Evolutionary conservation across 1,140 invertebrate species (phyloP).

Genomic region (Drosophila pandora): DNA sequence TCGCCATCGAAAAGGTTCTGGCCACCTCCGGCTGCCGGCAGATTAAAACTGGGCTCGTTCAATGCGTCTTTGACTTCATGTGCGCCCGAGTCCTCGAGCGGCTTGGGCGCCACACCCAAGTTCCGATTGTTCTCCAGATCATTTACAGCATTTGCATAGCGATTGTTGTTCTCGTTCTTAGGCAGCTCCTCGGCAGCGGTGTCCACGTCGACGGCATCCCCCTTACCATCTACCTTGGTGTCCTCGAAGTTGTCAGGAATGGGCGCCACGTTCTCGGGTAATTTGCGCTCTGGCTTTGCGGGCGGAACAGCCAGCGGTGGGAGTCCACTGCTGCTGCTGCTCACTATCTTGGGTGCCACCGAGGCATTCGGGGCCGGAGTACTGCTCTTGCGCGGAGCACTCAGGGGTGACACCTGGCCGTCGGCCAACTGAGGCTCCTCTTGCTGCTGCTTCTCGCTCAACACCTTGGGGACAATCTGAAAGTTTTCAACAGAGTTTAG

Average conservation of each 20-base stretch:
- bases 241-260: conserved; percentile 80
- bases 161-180: conserved; percentile 78
- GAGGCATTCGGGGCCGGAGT: conserved; percentile 54
- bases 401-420: conserved; percentile 59
- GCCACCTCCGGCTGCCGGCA: conserved; percentile 65
- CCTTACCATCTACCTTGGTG: conserved; percentile 39
- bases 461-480: conserved; percentile 79
- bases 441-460: conserved; percentile 51
- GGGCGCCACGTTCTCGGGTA: conserved; percentile 81
- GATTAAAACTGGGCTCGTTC: conserved; percentile 78
- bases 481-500: conserved; percentile 84
- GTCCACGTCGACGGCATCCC: conserved; percentile 54
- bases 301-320: conserved; percentile 67
- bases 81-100: conserved; percentile 70
- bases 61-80: conserved; percentile 81
- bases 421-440: conserved; percentile 55
- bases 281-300: conserved; percentile 69
- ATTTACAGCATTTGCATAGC: conserved; percentile 72
- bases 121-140: conserved; percentile 66
- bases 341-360: conserved; percentile 40
- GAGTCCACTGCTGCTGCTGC: conserved; percentile 57
- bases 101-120: conserved; percentile 35
- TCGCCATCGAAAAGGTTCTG: conserved; percentile 74
- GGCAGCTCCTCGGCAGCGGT: conserved; percentile 69
- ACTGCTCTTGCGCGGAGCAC: conserved; percentile 61